A percentile compares a stretch with the other conserved stretches of the same genome.
Conservation (phyloP, 2,888 invertebrate species). For the Coremacera marginata region DNA sequence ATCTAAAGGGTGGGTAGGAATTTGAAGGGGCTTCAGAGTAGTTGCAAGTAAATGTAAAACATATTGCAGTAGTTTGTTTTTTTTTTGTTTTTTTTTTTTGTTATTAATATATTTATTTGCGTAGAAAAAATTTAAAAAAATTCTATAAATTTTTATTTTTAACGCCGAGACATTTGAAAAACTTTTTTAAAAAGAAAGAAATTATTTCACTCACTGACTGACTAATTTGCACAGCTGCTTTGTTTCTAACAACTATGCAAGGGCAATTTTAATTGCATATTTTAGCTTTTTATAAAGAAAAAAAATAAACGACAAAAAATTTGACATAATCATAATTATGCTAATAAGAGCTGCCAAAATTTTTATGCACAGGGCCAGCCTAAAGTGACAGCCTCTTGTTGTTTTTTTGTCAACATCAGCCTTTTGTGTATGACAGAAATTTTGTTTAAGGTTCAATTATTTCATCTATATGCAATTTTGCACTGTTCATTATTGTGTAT, state of each 20-base stretch:
- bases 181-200: no score
- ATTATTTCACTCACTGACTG: constrained; percentile 33
- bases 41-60: no score
- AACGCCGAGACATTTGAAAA: no score
- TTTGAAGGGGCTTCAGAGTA: no score
- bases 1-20: no score
- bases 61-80: no score
- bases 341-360: constrained; percentile 31
- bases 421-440: neutral
- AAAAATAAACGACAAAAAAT: neutral
- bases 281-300: neutral
- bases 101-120: no score
- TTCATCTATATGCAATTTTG: neutral
- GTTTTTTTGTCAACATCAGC: no score
- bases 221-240: constrained; percentile 51
- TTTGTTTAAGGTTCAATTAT: constrained; percentile 34
- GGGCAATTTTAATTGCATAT: neutral
- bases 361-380: neutral
- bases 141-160: no score
- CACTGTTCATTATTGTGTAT: neutral
- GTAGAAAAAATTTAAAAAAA: no score
- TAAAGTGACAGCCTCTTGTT: neutral
- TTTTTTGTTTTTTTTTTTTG: no score
- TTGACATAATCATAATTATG: constrained; percentile 10
- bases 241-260: neutral